A percentile compares a stretch with the other conserved stretches of the same genome.
These are phyloP conservation scores for Carcharodon carcharias DNA, from an alignment of 2,797 vertebrate genomes.

Conservation along the genomic window DNA sequence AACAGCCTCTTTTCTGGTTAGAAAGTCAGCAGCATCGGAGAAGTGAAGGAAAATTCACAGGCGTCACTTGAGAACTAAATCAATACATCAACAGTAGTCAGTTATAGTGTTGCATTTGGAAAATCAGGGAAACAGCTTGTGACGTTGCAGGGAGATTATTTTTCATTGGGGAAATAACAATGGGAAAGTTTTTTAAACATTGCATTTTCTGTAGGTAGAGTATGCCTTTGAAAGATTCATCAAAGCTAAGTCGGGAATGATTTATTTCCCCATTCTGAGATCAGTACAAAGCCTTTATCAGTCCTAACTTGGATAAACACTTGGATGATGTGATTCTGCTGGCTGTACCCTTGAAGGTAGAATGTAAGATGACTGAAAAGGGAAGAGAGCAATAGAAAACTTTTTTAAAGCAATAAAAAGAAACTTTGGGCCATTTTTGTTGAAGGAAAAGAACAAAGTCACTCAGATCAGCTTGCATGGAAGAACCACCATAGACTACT, in stretches of 20 bases:
- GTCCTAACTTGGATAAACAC: not conserved
- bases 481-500: not conserved
- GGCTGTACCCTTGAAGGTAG: not conserved
- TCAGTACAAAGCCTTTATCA: too few relatives aligned
- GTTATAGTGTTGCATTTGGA: not conserved
- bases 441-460: not conserved
- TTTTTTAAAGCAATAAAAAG: not conserved
- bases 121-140: not conserved
- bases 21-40: not conserved
- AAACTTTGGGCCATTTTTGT: not conserved
- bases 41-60: not conserved
- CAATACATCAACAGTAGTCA: not conserved
- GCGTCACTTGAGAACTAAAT: not conserved
- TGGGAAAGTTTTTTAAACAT: not conserved
- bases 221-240: not conserved
- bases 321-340: not conserved
- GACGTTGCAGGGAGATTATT: not conserved
- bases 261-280: not conserved
- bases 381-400: not conserved
- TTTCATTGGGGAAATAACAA: not conserved
- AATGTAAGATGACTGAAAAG: not conserved
- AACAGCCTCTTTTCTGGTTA: not conserved
- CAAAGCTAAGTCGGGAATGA: not conserved
- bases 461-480: slow-evolving; percentile 27
- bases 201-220: not conserved